Evolutionary conservation across 2,888 invertebrate species (phyloP).

Genomic region (Dryobotodes eremita): DNA sequence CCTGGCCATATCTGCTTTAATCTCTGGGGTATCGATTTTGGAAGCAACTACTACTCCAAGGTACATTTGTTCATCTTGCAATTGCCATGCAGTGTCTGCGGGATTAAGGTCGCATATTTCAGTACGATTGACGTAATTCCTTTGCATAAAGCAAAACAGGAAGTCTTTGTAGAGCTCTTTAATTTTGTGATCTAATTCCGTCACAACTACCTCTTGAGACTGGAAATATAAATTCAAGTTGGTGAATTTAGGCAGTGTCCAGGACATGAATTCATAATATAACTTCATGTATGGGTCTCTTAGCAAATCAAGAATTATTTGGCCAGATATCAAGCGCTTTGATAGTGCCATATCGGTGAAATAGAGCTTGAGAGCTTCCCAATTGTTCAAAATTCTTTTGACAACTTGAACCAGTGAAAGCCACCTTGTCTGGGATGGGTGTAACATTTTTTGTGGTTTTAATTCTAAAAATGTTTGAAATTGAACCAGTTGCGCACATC

Average conservation of each 20-base stretch:
- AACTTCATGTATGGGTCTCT: not conserved
- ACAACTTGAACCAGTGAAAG: not conserved
- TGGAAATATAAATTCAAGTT: not conserved
- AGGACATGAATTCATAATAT: not conserved
- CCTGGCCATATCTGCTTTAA: no score
- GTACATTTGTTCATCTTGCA: not conserved
- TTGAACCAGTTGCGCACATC: no score
- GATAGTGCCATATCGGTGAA: not conserved
- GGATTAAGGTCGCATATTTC: not conserved
- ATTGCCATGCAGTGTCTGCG: not conserved
- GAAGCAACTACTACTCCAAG: not conserved
- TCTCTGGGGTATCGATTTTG: not conserved
- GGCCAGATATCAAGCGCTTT: not conserved
- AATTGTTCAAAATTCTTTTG: not conserved
- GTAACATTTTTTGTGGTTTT: no score
- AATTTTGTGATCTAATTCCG: not conserved
- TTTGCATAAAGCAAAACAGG: not conserved
- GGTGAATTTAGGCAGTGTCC: not conserved
- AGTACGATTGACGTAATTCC: not conserved
- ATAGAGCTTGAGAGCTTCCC: not conserved
- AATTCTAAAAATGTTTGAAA: no score
- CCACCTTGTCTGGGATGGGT: not conserved
- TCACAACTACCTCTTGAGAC: not conserved
- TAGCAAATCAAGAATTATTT: not conserved
- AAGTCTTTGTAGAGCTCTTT: constrained; percentile 1